Conservation (phyloP, 2,113 vertebrate species). For the Bostrychus sinensis region DNA sequence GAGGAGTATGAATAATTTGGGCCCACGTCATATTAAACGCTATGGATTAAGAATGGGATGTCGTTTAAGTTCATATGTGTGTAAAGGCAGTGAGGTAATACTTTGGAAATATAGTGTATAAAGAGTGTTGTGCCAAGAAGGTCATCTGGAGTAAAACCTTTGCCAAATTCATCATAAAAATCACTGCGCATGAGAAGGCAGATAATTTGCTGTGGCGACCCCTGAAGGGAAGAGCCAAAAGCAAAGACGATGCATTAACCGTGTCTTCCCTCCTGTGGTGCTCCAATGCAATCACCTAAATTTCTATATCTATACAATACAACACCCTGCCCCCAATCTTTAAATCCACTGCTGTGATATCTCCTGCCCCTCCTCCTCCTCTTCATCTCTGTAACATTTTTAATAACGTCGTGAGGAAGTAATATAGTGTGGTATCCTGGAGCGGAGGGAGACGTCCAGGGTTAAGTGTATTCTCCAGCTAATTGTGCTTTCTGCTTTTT, state of each 20-base stretch:
- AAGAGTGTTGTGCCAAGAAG: too few relatives aligned
- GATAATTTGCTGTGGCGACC: too few relatives aligned
- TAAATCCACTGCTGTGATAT: conserved; percentile 55
- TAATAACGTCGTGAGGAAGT: conserved; percentile 77
- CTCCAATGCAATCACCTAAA: neutral
- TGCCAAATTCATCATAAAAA: neutral
- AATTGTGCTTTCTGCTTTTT: conserved; percentile 79
- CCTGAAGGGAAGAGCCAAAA: too few relatives aligned
- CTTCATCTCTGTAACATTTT: conserved; percentile 63
- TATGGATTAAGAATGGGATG: too few relatives aligned
- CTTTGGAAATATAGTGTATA: too few relatives aligned
- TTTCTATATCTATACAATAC: conserved; percentile 12
- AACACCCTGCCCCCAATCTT: conserved; percentile 50
- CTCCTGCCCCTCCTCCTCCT: conserved; percentile 47
- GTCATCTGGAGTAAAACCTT: neutral
- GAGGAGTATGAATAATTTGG: too few relatives aligned
- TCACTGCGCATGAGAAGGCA: too few relatives aligned
- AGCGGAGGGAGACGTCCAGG: conserved; percentile 74
- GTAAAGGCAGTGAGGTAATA: too few relatives aligned
- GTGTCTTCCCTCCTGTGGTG: neutral
- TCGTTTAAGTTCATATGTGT: too few relatives aligned
- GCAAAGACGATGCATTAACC: too few relatives aligned
- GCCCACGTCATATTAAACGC: too few relatives aligned
- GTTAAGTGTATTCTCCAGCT: conserved; percentile 80
- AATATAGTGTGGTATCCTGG: conserved; percentile 80